phyloP scores from a whole-genome alignment of 1,140 invertebrate genomes.

The Anastrepha obliqua region DNA sequence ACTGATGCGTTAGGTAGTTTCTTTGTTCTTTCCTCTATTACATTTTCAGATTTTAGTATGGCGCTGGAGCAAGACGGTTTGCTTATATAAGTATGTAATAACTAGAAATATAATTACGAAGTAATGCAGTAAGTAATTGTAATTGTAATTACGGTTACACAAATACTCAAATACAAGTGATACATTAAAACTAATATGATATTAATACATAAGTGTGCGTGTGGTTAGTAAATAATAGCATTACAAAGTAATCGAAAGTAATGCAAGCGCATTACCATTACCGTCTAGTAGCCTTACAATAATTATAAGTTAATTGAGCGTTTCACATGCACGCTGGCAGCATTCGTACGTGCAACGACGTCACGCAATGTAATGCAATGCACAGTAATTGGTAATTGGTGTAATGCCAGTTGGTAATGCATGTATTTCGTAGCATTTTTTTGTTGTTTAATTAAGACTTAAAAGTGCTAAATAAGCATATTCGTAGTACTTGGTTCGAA shows the following conservation, averaged over 20 bases:
- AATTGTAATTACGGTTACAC: constrained; percentile 26
- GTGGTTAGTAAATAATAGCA: background rate
- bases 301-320: too few relatives aligned
- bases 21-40: background rate
- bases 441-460: background rate
- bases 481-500: too few relatives aligned
- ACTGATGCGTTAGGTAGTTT: background rate
- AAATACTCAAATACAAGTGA: constrained; percentile 1
- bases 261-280: background rate
- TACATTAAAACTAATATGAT: background rate
- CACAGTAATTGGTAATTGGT: background rate
- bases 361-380: constrained; percentile 1
- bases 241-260: background rate
- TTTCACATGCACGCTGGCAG: background rate
- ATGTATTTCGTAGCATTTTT: background rate
- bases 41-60: background rate
- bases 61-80: background rate
- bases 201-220: background rate
- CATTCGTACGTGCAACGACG: background rate
- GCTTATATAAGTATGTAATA: background rate
- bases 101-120: background rate
- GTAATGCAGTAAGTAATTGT: constrained; percentile 45
- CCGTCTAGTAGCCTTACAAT: background rate
- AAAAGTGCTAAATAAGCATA: too few relatives aligned
- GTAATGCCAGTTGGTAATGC: background rate